Evolutionary conservation across 2,888 invertebrate species (phyloP).

Genomic region (Syrista parreyssii): DNA sequence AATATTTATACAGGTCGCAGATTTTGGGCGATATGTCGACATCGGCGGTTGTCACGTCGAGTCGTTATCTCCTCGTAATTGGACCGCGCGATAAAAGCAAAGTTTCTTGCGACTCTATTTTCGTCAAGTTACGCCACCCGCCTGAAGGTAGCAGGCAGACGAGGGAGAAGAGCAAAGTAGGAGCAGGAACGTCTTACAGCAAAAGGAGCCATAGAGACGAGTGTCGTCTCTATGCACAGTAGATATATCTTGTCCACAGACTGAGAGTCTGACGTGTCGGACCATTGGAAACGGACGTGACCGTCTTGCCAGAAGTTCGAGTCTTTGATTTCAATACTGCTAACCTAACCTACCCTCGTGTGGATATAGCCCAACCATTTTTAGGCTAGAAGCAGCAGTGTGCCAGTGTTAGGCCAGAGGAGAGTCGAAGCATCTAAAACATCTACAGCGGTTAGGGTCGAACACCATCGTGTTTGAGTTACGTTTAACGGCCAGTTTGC

Average conservation of each 20-base stretch:
- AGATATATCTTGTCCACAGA: not conserved
- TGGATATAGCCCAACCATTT: not conserved
- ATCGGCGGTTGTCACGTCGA: not conserved
- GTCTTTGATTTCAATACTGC: not conserved
- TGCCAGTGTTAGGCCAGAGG: not conserved
- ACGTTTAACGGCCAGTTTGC: not conserved
- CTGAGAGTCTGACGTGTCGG: not conserved
- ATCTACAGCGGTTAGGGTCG: not conserved
- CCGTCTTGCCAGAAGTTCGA: not conserved
- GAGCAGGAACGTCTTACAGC: not conserved
- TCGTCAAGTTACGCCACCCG: not conserved
- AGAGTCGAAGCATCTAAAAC: not conserved
- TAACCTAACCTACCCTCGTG: not conserved
- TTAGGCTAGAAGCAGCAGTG: not conserved
- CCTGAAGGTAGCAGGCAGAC: not conserved
- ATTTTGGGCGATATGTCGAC: not conserved
- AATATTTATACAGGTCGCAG: conserved; percentile 1
- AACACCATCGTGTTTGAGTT: not conserved
- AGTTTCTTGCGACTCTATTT: not conserved
- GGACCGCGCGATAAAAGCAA: not conserved
- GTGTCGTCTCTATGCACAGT: not conserved
- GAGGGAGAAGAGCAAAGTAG: not conserved
- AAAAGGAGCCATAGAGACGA: not conserved
- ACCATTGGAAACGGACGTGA: not conserved
- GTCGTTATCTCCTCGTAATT: conserved; percentile 1